Evolutionary conservation across 2,113 vertebrate species (phyloP).

Genomic region (Rhabdomys dilectus): DNA sequence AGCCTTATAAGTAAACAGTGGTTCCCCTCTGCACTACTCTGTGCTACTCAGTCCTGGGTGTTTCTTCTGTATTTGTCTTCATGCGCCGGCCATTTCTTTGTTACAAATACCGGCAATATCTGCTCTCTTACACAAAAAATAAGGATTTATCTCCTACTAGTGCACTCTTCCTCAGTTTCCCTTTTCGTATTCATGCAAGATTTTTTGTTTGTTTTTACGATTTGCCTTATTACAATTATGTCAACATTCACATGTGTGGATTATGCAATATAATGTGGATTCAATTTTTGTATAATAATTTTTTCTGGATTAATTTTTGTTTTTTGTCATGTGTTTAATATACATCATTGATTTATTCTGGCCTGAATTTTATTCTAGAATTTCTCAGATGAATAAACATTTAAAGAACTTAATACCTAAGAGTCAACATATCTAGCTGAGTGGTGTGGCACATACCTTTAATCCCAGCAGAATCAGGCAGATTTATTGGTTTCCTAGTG

Average conservation of each 20-base stretch:
- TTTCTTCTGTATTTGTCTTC: constrained; percentile 30
- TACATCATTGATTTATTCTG: not conserved
- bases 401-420: not conserved
- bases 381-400: constrained; percentile 33
- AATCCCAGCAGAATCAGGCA: not conserved
- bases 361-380: constrained; percentile 47
- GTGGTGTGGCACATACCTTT: not conserved
- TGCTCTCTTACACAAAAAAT: constrained; percentile 5
- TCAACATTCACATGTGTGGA: not conserved
- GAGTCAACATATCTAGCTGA: not conserved
- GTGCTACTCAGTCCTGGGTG: not conserved
- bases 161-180: not conserved
- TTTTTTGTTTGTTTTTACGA: not conserved
- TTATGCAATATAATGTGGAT: not conserved
- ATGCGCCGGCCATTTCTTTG: not conserved
- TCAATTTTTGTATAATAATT: constrained; percentile 14
- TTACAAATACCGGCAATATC: not conserved
- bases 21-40: not conserved
- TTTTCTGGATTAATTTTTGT: not conserved
- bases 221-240: constrained; percentile 5
- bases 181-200: not conserved
- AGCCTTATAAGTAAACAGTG: not conserved
- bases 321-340: not conserved
- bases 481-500: not conserved
- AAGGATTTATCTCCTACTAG: not conserved